Percentiles rank a stretch among this genome's conserved stretches.
Evolutionary conservation across 2,888 invertebrate species (phyloP).

Genomic region (Chaetogeoica ovagalla): DNA sequence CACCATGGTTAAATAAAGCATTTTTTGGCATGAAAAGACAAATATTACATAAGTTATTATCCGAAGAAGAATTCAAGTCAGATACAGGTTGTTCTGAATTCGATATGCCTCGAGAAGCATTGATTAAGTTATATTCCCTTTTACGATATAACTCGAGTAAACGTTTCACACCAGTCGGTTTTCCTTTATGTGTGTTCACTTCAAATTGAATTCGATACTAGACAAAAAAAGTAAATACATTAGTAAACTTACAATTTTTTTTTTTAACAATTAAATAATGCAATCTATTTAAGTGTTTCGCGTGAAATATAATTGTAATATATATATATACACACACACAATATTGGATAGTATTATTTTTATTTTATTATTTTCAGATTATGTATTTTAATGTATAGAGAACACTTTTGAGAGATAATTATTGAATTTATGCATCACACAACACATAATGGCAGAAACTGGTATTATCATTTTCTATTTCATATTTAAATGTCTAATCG

Average conservation of each 20-base stretch:
- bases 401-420: too few species aligned
- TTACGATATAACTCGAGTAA: neutral
- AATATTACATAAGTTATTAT: slow-evolving; percentile 53
- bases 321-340: too few species aligned
- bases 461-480: too few species aligned
- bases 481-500: too few species aligned
- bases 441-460: too few species aligned
- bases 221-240: neutral
- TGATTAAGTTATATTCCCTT: neutral
- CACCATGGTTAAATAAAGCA: slow-evolving; percentile 56
- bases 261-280: neutral
- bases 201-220: slow-evolving; percentile 23
- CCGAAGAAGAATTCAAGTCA: neutral
- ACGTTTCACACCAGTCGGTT: neutral
- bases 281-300: too few species aligned
- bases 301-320: too few species aligned
- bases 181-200: neutral
- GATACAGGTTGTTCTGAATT: neutral
- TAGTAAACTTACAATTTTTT: neutral
- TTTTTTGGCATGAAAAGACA: slow-evolving; percentile 55
- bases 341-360: too few species aligned
- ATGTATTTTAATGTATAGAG: too few species aligned
- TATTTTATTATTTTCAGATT: too few species aligned
- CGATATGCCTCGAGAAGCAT: neutral
- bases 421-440: too few species aligned